Evolutionary conservation across 2,797 vertebrate species (phyloP), one percentile per base, ranked within the genome.

Genomic region (Argentina silus): DNA sequence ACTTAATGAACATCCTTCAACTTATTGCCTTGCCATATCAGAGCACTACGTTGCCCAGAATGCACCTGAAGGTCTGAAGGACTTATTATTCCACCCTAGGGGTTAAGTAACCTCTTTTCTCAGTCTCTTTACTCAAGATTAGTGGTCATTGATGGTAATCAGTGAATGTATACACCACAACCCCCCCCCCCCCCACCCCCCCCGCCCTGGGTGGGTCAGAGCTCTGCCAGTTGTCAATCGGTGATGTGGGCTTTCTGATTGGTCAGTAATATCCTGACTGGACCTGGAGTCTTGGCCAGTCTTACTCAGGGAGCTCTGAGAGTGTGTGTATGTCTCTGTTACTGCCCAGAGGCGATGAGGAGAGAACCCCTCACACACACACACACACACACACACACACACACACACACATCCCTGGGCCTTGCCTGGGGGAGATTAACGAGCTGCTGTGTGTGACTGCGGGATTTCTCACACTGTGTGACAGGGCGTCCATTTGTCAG

Each of bases 401-500:
- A 27, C 72, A 47, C 27, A 67, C 67, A 43, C 67, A 70, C 66
- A 65, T 56, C 12, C 27, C 47, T 14, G 45, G 67, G 27, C 44
- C 70, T 8, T 56, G 67, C 69, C 59, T 72, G 36, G 60, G 63
- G 15, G 44, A 73, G 74, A 82, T 81, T 82, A 83, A 81, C 65
- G 74, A 81, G 60, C 60, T 53, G 55, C 68, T 80, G 74, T 72
- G 47, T 64, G 42, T 74, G 64, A 77, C 75, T 77, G 75, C 72
- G 19, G 75, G 73, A 81, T 87, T 79, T 79, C 74, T 82, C 80
- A 79, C 78, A 73, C 69, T 73, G 71, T 45, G 63, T 78, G 82
- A 82, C 75, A 75, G 60, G 62, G 50, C 68, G 56, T 70, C 76
- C 76, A 70, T 86, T 83, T 85, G 78, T 85, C 77, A 66, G 61